Evolutionary conservation across 2,113 vertebrate genomes (phyloP).

Genomic region (Ranitomeya variabilis): DNA sequence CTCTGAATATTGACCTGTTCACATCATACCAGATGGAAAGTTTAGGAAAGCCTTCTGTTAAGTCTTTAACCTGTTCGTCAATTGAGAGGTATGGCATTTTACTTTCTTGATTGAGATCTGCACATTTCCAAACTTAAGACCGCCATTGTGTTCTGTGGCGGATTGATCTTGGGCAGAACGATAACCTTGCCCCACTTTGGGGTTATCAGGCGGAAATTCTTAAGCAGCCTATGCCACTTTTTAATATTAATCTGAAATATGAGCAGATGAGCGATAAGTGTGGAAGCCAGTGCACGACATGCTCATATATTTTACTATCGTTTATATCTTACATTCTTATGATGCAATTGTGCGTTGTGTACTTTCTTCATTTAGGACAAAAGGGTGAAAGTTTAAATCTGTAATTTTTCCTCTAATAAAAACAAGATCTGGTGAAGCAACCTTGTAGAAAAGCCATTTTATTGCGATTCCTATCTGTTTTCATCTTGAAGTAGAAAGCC

Average conservation of each 20-base stretch:
- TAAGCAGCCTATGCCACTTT: not conserved
- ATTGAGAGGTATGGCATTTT: not conserved
- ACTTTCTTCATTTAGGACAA: conserved; percentile 30
- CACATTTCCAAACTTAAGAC: conserved; percentile 6
- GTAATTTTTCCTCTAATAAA: conserved; percentile 40
- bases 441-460: conserved; percentile 23
- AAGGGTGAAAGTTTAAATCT: conserved; percentile 50
- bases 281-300: not conserved
- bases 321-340: conserved; percentile 41
- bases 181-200: not conserved
- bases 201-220: conserved; percentile 26
- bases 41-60: not conserved
- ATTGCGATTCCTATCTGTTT: conserved; percentile 39
- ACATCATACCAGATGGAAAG: not conserved
- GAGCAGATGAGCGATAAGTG: conserved; percentile 31
- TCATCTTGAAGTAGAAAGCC: not conserved
- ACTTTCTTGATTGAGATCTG: not conserved
- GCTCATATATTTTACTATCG: conserved; percentile 11
- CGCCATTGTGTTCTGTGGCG: not conserved
- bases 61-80: not conserved
- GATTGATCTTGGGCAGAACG: not conserved
- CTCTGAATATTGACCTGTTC: not conserved
- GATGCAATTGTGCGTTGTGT: conserved; percentile 39
- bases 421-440: conserved; percentile 32
- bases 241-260: conserved; percentile 41